These are phyloP conservation scores for Rana temporaria DNA, from an alignment of 2,113 vertebrate genomes.

Conservation along the genomic window DNA sequence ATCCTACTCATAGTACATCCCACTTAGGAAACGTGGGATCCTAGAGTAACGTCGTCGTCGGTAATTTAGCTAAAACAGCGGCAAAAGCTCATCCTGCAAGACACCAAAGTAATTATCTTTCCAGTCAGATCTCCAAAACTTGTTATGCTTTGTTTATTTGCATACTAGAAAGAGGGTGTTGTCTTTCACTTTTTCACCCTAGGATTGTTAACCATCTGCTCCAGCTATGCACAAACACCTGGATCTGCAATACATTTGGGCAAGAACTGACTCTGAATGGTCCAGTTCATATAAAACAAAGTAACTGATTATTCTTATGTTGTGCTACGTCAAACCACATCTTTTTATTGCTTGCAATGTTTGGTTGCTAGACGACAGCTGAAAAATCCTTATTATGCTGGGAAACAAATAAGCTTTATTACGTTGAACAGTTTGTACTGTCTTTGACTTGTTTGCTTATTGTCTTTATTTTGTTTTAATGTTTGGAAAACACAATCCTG, in stretches of 20 bases:
- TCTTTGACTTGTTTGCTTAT: conserved; percentile 31
- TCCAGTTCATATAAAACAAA: not conserved
- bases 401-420: conserved; percentile 16
- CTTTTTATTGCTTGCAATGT: not conserved
- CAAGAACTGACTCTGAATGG: not conserved
- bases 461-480: conserved; percentile 1
- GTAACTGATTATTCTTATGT: not conserved
- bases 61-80: not conserved
- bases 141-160: not conserved
- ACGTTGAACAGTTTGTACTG: not conserved
- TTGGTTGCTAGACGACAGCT: conserved; percentile 10
- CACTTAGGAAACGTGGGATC: not conserved
- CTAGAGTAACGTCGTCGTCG: not conserved
- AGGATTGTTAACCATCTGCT: not conserved
- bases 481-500: conserved; percentile 14
- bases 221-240: conserved; percentile 31
- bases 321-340: not conserved
- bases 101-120: not conserved
- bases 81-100: not conserved
- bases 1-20: not conserved
- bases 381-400: conserved; percentile 24
- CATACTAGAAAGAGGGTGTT: not conserved
- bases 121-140: not conserved
- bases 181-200: not conserved
- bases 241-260: not conserved